A percentile compares a stretch with the other conserved stretches of the same genome.
These are phyloP conservation scores for Myripristis jacobus DNA, from an alignment of 2,797 vertebrate genomes.

Conservation along the genomic window DNA sequence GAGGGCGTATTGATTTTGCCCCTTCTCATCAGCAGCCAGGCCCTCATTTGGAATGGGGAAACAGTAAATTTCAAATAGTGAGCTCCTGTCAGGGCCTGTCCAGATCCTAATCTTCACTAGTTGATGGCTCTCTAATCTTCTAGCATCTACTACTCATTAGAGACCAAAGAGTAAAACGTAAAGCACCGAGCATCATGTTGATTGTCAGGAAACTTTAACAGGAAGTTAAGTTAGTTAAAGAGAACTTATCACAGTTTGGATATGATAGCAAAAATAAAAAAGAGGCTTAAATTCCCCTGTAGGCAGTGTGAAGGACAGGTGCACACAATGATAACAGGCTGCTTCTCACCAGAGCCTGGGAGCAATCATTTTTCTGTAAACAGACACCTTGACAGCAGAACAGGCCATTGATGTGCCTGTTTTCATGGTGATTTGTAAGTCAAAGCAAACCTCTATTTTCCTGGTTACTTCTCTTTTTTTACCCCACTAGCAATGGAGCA, in stretches of 20 bases:
- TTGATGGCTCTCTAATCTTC: slow-evolving; percentile 76
- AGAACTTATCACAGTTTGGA: slow-evolving; percentile 22
- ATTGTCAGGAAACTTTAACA: slow-evolving; percentile 37
- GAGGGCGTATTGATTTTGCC: slow-evolving; percentile 78
- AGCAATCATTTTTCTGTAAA: too few species aligned
- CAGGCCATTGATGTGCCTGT: not conserved
- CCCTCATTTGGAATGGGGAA: slow-evolving; percentile 70
- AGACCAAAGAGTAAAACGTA: slow-evolving; percentile 47
- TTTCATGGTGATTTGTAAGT: slow-evolving; percentile 6
- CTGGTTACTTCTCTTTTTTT: not conserved
- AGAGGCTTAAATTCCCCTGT: slow-evolving; percentile 4
- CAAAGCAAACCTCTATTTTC: not conserved
- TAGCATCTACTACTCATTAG: slow-evolving; percentile 65
- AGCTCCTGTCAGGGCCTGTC: slow-evolving; percentile 72
- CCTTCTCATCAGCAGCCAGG: slow-evolving; percentile 72
- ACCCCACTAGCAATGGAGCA: too few species aligned
- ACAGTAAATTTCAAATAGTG: slow-evolving; percentile 74
- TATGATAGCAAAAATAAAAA: slow-evolving; percentile 1
- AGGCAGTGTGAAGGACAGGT: not conserved
- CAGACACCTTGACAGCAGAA: not conserved
- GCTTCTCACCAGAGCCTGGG: not conserved
- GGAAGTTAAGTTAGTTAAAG: slow-evolving; percentile 39
- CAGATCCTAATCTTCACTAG: slow-evolving; percentile 68
- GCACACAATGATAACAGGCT: slow-evolving; percentile 3
- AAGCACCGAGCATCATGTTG: slow-evolving; percentile 44